phyloP scores from a whole-genome alignment of 2,797 vertebrate genomes.

The Pterois miles region DNA sequence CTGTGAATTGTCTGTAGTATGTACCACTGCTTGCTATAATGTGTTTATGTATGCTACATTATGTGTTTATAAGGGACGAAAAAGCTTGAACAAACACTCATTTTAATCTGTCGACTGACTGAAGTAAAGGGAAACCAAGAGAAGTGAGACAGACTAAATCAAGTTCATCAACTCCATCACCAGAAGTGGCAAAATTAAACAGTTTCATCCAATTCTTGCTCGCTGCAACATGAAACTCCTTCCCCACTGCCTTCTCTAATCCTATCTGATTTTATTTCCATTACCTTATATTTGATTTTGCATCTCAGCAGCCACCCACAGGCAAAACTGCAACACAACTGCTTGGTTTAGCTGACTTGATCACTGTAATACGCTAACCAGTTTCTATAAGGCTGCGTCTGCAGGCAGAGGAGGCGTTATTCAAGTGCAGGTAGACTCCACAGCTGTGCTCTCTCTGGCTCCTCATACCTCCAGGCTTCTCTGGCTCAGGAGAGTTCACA shows the following conservation, averaged over 20 bases:
- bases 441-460: constrained; percentile 2
- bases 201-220: constrained; percentile 66
- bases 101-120: neutral
- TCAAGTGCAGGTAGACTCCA: constrained; percentile 30
- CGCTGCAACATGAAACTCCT: constrained; percentile 63
- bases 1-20: neutral
- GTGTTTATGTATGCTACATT: neutral
- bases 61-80: neutral
- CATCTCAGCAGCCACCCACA: constrained; percentile 73
- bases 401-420: constrained; percentile 34
- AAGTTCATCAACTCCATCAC: constrained; percentile 10
- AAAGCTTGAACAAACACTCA: neutral
- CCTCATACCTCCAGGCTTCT: neutral
- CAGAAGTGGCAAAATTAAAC: constrained; percentile 50
- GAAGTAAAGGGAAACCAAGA: neutral
- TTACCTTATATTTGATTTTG: constrained; percentile 78
- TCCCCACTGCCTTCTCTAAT: constrained; percentile 66
- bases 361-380: constrained; percentile 70
- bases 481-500: constrained; percentile 8
- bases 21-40: neutral
- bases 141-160: neutral
- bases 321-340: constrained; percentile 39
- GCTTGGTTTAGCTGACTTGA: constrained; percentile 55
- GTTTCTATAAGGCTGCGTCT: constrained; percentile 36
- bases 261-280: constrained; percentile 74